Evolutionary conservation across 1,140 invertebrate genomes (phyloP), one percentile per base, ranked within the genome.

Genomic region (Rhyacophila brunnea): DNA sequence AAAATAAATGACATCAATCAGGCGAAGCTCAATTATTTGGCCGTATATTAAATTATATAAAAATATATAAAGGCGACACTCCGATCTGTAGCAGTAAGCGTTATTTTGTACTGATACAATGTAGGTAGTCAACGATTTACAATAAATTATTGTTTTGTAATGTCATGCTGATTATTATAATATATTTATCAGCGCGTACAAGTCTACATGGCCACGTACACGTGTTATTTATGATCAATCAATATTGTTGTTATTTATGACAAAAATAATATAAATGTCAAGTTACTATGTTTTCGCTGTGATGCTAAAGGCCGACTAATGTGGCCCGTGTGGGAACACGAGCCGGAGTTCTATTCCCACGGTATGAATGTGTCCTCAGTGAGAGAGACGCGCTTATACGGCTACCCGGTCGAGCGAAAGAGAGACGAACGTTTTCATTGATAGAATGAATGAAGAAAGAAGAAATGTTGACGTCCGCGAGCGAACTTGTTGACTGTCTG

Each of bases 261-360:
- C n/a, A 35, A 35, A n/a, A 35, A 35, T 35, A 35, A 35, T 35
- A 35, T 7, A 7, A 35, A 35, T 5, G 11, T 40, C 11, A n/a
- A 40, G 38, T 40, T 40, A 40, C 11, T 40, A 40, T 45, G 42
- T 5, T 46, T 17, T 42, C 10, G 54, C 13, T 50, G 44, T n/a
- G 18, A 19, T 14, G 53, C 53, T 34, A 35, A 18, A 36, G 48
- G 35, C 19, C 49, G 50, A 47, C 58, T 64, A 60, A 60, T 64
- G 62, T 64, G 62, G 56, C 62, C 58, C 62, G 58, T 64, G 62
- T 64, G 62, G 62, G 62, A 59, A 64, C 62, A 64, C 62, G 62
- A 64, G 62, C 62, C 62, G 40, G 43, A 52, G 57, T 53, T 49
- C 34, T 54, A 50, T 64, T 64, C 62, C 62, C 62, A 64, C 62